These are phyloP conservation scores for Myotis davidii DNA, from an alignment of 2,113 vertebrate species.

Conservation along the genomic window DNA sequence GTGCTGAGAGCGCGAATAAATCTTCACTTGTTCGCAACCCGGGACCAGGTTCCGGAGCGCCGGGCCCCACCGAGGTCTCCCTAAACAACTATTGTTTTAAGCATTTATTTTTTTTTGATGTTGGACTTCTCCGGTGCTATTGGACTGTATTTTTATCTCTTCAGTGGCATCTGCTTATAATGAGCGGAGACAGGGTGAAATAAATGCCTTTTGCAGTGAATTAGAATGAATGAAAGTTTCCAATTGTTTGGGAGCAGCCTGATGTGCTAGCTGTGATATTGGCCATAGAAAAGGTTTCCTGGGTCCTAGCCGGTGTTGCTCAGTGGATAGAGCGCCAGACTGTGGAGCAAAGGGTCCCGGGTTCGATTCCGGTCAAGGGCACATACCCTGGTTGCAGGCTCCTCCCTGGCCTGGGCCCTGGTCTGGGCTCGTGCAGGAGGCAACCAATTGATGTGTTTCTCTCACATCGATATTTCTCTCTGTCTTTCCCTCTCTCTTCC, in stretches of 20 bases:
- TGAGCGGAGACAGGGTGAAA: constrained; percentile 72
- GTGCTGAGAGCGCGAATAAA: constrained; percentile 89
- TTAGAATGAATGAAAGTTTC: constrained; percentile 78
- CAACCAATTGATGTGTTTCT: too few species aligned
- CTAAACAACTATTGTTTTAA: constrained; percentile 88
- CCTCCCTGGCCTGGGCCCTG: too few species aligned
- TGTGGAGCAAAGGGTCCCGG: too few species aligned
- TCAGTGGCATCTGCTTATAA: constrained; percentile 74
- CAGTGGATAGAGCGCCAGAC: too few species aligned
- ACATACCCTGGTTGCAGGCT: too few species aligned
- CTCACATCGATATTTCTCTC: too few species aligned
- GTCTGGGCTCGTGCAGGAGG: too few species aligned
- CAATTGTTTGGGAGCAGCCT: constrained; percentile 73
- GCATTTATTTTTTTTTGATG: constrained; percentile 73
- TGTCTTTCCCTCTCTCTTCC: too few species aligned
- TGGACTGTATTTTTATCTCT: constrained; percentile 65
- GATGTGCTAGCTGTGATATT: constrained; percentile 48
- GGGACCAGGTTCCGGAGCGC: constrained; percentile 85
- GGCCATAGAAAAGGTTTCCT: not conserved
- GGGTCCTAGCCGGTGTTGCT: too few species aligned
- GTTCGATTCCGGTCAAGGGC: too few species aligned
- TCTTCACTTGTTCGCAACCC: constrained; percentile 90
- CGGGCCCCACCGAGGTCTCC: constrained; percentile 81
- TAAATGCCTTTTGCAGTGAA: constrained; percentile 71
- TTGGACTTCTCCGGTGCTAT: constrained; percentile 66